These are phyloP conservation scores for Ecliptopera silaceata DNA, from an alignment of 2,888 invertebrate genomes.

Conservation along the genomic window DNA sequence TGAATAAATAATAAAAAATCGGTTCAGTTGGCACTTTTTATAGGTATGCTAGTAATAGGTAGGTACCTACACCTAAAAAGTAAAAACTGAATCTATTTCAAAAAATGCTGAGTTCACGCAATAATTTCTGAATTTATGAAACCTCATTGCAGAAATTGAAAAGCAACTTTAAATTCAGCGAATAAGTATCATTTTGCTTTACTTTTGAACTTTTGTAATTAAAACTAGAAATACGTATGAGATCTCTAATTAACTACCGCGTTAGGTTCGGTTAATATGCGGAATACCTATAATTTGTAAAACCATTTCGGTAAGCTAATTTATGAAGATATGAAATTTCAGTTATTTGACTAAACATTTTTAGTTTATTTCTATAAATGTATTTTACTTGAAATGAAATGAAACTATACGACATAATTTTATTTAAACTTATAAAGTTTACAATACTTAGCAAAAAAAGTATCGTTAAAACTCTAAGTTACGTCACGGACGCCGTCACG, in stretches of 20 bases:
- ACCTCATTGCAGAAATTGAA: neutral
- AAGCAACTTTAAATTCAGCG: neutral
- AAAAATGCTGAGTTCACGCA: neutral
- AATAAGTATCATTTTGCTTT: neutral
- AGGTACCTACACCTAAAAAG: too few relatives aligned
- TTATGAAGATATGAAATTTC: slow-evolving; percentile 15
- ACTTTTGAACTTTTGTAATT: slow-evolving; percentile 32
- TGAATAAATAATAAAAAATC: too few relatives aligned
- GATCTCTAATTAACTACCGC: slow-evolving; percentile 50
- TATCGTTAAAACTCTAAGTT: too few relatives aligned
- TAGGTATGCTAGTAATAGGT: too few relatives aligned
- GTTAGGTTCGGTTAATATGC: slow-evolving; percentile 44
- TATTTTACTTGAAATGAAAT: too few relatives aligned
- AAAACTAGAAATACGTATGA: slow-evolving; percentile 45
- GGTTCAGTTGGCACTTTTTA: too few relatives aligned
- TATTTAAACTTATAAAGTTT: too few relatives aligned
- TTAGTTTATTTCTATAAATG: too few relatives aligned
- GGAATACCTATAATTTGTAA: slow-evolving; percentile 41
- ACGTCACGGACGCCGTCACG: too few relatives aligned
- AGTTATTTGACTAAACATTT: neutral
- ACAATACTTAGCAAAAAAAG: too few relatives aligned
- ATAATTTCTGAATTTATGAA: neutral
- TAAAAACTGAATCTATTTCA: neutral
- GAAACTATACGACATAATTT: too few relatives aligned
- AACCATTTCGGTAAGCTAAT: slow-evolving; percentile 36